Evolutionary conservation across 2,797 vertebrate species (phyloP).

Genomic region (Etheostoma nigrum): DNA sequence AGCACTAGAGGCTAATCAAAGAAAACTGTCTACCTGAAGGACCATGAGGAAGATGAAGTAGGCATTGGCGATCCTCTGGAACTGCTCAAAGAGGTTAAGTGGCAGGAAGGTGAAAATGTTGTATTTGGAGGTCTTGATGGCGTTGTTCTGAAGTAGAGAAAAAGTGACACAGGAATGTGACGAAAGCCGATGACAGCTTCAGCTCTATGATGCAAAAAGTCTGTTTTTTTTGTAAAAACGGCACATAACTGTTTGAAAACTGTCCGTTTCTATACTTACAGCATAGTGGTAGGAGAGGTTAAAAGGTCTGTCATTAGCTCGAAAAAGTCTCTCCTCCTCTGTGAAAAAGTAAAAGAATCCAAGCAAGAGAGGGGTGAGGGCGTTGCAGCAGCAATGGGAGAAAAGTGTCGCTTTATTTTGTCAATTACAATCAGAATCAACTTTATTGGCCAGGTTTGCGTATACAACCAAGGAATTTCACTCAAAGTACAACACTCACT

Average conservation of each 20-base stretch:
- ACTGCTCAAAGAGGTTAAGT: constrained; percentile 95
- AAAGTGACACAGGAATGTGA: background rate
- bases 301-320: constrained; percentile 90
- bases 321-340: constrained; percentile 89
- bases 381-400: too few species aligned
- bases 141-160: constrained; percentile 86
- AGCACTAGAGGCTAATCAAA: background rate
- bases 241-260: background rate
- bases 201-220: background rate
- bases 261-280: constrained; percentile 81
- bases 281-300: constrained; percentile 90
- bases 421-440: too few species aligned
- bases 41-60: constrained; percentile 85
- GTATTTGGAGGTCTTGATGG: constrained; percentile 95
- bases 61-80: constrained; percentile 93
- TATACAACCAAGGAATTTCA: too few species aligned
- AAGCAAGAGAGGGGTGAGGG: background rate
- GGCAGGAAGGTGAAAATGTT: constrained; percentile 93
- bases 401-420: too few species aligned
- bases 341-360: constrained; percentile 10
- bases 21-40: constrained; percentile 86
- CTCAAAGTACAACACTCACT: too few species aligned
- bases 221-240: background rate
- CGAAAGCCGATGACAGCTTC: background rate
- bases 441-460: too few species aligned